These are phyloP conservation scores for Chauna torquata DNA, from an alignment of 2,113 vertebrate genomes.

Conservation along the genomic window DNA sequence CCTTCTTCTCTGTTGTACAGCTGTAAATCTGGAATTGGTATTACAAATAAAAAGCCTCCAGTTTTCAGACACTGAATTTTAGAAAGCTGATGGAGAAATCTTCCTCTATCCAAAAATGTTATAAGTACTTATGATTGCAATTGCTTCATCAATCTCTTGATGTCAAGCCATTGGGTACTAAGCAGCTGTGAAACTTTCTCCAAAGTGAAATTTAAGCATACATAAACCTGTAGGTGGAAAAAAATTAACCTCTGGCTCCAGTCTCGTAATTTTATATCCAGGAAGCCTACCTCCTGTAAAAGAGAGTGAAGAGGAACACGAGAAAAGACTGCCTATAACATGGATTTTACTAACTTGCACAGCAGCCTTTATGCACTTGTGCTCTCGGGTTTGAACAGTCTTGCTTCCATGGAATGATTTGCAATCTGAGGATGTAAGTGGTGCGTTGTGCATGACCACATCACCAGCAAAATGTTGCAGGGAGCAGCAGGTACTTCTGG, in stretches of 20 bases:
- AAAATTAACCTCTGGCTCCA: neutral
- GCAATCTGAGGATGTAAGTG: neutral
- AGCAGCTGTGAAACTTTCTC: neutral
- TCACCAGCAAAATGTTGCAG: neutral
- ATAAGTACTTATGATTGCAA: neutral
- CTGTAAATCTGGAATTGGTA: neutral
- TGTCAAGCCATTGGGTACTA: neutral
- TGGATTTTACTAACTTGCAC: neutral
- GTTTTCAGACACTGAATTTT: neutral
- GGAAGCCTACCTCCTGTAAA: neutral
- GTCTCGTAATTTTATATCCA: neutral
- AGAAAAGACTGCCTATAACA: neutral
- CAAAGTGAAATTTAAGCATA: neutral
- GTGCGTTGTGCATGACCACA: neutral
- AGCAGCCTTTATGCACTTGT: neutral
- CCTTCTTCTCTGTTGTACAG: neutral
- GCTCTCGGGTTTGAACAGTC: fast-evolving
- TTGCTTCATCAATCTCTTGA: neutral
- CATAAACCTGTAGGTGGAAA: neutral
- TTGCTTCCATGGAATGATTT: neutral
- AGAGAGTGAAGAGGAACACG: neutral
- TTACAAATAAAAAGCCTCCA: neutral
- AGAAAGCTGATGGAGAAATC: neutral
- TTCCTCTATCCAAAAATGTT: neutral
- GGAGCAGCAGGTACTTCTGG: neutral